Conservation (phyloP, 1,140 invertebrate genomes). For the Zaprionus taronus region DNA sequence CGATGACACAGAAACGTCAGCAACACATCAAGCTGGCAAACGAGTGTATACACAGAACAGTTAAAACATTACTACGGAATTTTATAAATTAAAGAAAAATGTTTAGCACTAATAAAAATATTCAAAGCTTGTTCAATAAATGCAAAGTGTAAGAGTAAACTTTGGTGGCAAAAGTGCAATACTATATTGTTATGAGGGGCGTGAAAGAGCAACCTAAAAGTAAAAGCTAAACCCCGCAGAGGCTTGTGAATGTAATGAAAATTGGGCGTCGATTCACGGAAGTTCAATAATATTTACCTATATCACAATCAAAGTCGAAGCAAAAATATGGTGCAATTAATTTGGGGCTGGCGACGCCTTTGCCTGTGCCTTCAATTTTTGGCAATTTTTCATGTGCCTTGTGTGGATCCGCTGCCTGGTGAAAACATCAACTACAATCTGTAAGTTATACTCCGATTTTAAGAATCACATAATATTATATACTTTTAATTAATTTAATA, state of each 20-base stretch:
- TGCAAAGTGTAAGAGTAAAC: neutral
- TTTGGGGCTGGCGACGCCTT: slow-evolving; percentile 66
- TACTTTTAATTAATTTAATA: neutral
- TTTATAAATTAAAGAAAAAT: slow-evolving; percentile 38
- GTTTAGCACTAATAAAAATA: slow-evolving; percentile 14
- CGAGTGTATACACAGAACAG: slow-evolving; percentile 76
- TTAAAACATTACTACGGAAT: slow-evolving; percentile 24
- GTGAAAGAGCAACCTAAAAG: neutral
- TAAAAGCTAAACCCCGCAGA: neutral
- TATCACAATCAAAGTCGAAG: slow-evolving; percentile 1
- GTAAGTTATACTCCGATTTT: slow-evolving; percentile 50
- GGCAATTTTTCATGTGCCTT: slow-evolving; percentile 56
- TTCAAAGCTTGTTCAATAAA: neutral
- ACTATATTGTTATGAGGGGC: slow-evolving; percentile 1
- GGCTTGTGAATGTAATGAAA: neutral
- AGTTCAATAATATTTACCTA: neutral
- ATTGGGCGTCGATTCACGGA: neutral
- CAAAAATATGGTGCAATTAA: slow-evolving; percentile 38
- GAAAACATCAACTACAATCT: slow-evolving; percentile 83
- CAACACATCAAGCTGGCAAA: slow-evolving; percentile 54
- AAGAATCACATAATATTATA: slow-evolving; percentile 6
- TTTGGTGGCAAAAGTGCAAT: neutral
- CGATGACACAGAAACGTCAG: slow-evolving; percentile 73
- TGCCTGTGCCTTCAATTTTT: slow-evolving; percentile 63
- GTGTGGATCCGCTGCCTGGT: slow-evolving; percentile 57